Conservation (phyloP, 2,113 vertebrate species). For the Sphaerodactylus townsendi region DNA sequence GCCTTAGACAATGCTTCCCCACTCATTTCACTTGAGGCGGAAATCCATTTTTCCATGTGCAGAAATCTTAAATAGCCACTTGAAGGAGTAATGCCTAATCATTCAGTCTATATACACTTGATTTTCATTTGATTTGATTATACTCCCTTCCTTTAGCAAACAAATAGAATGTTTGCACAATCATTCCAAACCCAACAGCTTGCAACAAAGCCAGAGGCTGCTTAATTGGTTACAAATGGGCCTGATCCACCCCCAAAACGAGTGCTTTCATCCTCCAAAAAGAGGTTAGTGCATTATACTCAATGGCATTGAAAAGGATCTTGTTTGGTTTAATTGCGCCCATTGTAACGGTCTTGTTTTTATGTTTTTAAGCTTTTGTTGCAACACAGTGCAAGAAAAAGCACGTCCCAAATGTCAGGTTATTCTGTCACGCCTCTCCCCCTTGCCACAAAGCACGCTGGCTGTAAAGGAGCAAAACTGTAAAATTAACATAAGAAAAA, state of each 20-base stretch:
- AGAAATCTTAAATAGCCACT: no score
- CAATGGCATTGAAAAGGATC: background rate
- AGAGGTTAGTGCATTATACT: background rate
- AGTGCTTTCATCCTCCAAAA: background rate
- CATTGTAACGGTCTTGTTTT: background rate
- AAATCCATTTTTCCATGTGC: no score
- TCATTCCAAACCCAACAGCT: background rate
- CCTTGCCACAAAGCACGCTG: background rate
- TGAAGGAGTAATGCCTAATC: no score
- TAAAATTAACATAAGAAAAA: background rate
- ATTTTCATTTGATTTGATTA: no score
- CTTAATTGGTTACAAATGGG: background rate
- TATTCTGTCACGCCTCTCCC: background rate
- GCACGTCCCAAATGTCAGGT: background rate
- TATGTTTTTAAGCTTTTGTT: background rate
- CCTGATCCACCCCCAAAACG: background rate
- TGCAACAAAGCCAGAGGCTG: background rate
- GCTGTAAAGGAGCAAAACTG: background rate
- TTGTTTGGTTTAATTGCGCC: background rate
- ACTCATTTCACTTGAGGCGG: no score
- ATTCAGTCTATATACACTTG: no score
- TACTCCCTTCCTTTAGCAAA: no score
- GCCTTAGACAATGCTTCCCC: no score
- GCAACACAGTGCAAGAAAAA: background rate
- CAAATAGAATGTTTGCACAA: no score